Evolutionary conservation across 2,113 vertebrate genomes (phyloP), one percentile per base, ranked within the genome.

Genomic region (Odobenus rosmarus): DNA sequence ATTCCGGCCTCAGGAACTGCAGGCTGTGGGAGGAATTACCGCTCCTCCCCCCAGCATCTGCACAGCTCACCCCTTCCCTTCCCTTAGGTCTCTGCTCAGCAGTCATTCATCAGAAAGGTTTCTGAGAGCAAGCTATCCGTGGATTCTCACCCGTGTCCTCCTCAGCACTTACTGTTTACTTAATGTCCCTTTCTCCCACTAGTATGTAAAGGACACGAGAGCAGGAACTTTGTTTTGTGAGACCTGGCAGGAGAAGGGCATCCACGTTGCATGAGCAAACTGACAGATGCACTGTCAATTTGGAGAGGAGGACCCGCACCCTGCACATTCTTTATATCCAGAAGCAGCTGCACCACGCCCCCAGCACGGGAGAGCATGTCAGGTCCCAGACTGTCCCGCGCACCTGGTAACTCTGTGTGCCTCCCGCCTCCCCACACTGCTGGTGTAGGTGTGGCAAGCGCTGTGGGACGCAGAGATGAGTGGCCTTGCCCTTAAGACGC

Each of bases 301-400:
- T 18, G 49, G 10, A 11, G 46, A 71, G 55, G 23, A 86, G 59
- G 7, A 11, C 51, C 12, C 18, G 39, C 36, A 31, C 33, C 61
- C 59, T 14, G 4, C 33, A 53, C 12, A 10, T 79, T 93, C 26
- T 85, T 71, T 90, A 0, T 61, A 7, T 90, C 31, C 53, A 72
- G 36, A 62, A 59, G 72, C 13, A 26, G 36, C 53, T 26, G 5
- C 1, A 0, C 31, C 33, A 5, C 7, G 13, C 21, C n/a, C 6
- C 31, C 36, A 36, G 21, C 16, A 5, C 39, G 14, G 51, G 61
- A 46, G 49, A 69, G 14, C 3, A 33, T 31, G n/a, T 10, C 7
- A 4, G 61, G 19, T 18, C 42, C 19, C 39, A 51, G 51, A 46
- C 23, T 16, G 26, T 53, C 53, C 0, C n/a, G 18, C 5, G 1